A percentile compares a stretch with the other conserved stretches of the same genome.
These are phyloP conservation scores for Pseudococcus longispinus DNA, from an alignment of 2,888 invertebrate genomes.

Conservation along the genomic window DNA sequence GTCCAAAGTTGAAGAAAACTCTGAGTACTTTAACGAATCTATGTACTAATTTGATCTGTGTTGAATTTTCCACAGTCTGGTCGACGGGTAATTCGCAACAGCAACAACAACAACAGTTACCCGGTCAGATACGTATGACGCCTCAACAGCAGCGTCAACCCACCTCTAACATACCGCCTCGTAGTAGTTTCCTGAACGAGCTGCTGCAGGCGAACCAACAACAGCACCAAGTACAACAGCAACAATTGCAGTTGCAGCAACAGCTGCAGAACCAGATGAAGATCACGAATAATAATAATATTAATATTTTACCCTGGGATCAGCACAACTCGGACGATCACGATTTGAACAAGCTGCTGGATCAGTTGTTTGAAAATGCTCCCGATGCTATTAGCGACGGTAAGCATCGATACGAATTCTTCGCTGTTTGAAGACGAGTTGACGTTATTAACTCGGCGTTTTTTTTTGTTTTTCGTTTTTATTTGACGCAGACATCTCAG, in stretches of 20 bases:
- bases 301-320: slow-evolving; percentile 63
- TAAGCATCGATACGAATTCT: not conserved
- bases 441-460: not conserved
- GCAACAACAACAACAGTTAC: slow-evolving; percentile 6
- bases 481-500: slow-evolving; percentile 58
- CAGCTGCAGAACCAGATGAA: slow-evolving; percentile 63
- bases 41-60: not conserved
- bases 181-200: slow-evolving; percentile 36
- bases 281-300: slow-evolving; percentile 63
- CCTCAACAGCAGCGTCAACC: slow-evolving; percentile 15
- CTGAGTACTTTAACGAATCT: too few relatives aligned
- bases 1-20: too few relatives aligned
- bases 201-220: slow-evolving; percentile 62
- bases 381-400: slow-evolving; percentile 68
- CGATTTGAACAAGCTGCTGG: slow-evolving; percentile 81
- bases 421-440: not conserved
- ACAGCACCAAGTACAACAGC: slow-evolving; percentile 60
- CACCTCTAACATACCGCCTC: not conserved
- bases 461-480: slow-evolving; percentile 45
- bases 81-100: not conserved
- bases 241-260: slow-evolving; percentile 59
- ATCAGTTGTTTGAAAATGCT: slow-evolving; percentile 83
- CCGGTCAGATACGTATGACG: slow-evolving; percentile 8
- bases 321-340: slow-evolving; percentile 66
- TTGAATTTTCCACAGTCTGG: not conserved